Conservation (phyloP, 2,797 vertebrate species). For the Antennarius maculatus region DNA sequence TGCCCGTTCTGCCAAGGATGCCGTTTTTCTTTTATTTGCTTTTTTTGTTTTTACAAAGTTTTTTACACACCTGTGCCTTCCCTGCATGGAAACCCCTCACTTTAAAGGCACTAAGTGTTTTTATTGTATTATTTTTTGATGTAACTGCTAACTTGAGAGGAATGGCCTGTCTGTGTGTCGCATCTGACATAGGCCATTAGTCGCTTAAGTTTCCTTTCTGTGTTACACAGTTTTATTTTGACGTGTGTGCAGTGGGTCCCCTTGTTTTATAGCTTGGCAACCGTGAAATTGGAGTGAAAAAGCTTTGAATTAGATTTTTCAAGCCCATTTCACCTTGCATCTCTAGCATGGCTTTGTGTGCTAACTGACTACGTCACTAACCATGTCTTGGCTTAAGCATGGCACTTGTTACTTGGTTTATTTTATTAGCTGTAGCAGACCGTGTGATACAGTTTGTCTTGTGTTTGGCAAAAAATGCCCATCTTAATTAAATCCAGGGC, state of each 20-base stretch:
- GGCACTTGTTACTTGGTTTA: conserved; percentile 60
- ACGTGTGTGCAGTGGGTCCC: conserved; percentile 47
- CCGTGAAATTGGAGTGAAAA: conserved; percentile 57
- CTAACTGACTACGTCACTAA: conserved; percentile 58
- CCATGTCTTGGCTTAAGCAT: conserved; percentile 66
- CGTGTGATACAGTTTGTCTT: conserved; percentile 57
- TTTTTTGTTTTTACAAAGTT: conserved; percentile 31
- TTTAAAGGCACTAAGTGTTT: conserved; percentile 73
- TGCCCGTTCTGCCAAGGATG: conserved; percentile 74
- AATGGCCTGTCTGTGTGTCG: conserved; percentile 54
- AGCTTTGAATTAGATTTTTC: conserved; percentile 41
- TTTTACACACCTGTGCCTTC: conserved; percentile 70
- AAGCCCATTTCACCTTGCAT: conserved; percentile 65
- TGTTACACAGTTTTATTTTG: conserved; percentile 62
- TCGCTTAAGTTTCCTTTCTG: conserved; percentile 64
- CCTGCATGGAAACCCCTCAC: conserved; percentile 82
- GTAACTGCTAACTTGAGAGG: conserved; percentile 50
- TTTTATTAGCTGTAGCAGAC: conserved; percentile 58
- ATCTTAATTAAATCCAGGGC: conserved; percentile 78
- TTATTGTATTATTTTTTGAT: conserved; percentile 60
- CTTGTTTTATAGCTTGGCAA: conserved; percentile 35
- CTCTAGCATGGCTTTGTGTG: conserved; percentile 73
- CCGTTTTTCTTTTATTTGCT: conserved; percentile 61
- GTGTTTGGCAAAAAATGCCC: conserved; percentile 68
- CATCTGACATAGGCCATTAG: conserved; percentile 50